Percentiles rank a stretch among this genome's conserved stretches.
phyloP scores from a whole-genome alignment of 1,140 invertebrate genomes.

The Macrobrachium rosenbergii region DNA sequence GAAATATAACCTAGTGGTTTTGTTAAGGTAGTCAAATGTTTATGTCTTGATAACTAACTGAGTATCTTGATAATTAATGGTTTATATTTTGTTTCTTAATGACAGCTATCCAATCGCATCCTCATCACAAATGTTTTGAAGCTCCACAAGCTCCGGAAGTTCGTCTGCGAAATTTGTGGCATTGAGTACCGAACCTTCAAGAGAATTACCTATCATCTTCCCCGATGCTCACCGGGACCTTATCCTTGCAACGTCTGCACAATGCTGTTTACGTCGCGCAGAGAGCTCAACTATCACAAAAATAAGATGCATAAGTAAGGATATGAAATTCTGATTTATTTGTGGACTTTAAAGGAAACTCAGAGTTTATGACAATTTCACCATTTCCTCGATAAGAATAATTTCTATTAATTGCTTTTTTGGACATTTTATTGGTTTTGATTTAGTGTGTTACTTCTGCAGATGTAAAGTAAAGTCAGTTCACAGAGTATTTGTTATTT shows the following conservation, averaged over 20 bases:
- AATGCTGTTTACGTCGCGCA: conserved; percentile 54
- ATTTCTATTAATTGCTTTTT: too few relatives aligned
- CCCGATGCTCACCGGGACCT: conserved; percentile 66
- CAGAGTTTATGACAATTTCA: background rate
- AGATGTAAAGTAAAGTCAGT: too few relatives aligned
- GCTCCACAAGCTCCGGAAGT: conserved; percentile 66
- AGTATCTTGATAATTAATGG: background rate
- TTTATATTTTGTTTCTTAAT: background rate
- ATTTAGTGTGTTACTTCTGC: too few relatives aligned
- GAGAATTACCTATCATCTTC: conserved; percentile 67
- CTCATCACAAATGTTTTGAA: conserved; percentile 62
- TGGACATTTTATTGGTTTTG: too few relatives aligned
- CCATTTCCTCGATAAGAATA: too few relatives aligned
- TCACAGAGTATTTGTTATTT: too few relatives aligned
- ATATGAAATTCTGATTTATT: background rate
- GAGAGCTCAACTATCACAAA: conserved; percentile 67
- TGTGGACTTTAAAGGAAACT: too few relatives aligned
- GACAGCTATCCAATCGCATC: conserved; percentile 49
- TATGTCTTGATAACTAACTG: background rate
- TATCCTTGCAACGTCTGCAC: conserved; percentile 67
- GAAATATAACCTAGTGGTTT: too few relatives aligned
- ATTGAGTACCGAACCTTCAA: conserved; percentile 67
- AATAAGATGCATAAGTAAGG: conserved; percentile 67
- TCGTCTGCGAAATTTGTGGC: conserved; percentile 66
- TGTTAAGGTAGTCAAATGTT: too few relatives aligned